A percentile compares a stretch with the other conserved stretches of the same genome.
Conservation (phyloP, 2,888 invertebrate species). For the Prenolepis imparis region DNA sequence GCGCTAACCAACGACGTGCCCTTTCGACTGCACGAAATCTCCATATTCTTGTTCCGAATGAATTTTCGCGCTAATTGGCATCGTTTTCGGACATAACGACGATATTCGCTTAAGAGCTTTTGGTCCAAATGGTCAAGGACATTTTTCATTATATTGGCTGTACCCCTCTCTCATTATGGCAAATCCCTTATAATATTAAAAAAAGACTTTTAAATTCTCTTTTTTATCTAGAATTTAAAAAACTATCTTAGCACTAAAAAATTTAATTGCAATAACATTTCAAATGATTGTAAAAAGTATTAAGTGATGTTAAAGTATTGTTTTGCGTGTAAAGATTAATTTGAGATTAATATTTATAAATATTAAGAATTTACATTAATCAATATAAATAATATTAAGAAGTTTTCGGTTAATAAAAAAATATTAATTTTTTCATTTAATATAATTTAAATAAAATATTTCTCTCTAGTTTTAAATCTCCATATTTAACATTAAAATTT, state of each 20-base stretch:
- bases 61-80: slow-evolving; percentile 61
- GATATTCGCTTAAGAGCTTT: background rate
- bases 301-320: background rate
- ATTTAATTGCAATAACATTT: background rate
- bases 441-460: background rate
- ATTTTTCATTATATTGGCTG: background rate
- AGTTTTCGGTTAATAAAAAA: background rate
- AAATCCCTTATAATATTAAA: background rate
- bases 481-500: background rate
- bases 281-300: background rate
- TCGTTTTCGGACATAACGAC: slow-evolving; percentile 21
- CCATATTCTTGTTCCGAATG: slow-evolving; percentile 35
- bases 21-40: slow-evolving; percentile 44
- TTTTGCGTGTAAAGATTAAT: background rate
- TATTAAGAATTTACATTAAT: background rate
- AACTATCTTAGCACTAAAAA: background rate
- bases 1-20: slow-evolving; percentile 26
- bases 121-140: background rate
- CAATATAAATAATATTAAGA: background rate
- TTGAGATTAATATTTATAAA: background rate
- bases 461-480: background rate
- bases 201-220: background rate
- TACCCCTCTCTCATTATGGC: background rate
- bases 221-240: background rate
- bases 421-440: background rate